phyloP scores from a whole-genome alignment of 2,113 vertebrate species.

The Mesocricetus auratus region DNA sequence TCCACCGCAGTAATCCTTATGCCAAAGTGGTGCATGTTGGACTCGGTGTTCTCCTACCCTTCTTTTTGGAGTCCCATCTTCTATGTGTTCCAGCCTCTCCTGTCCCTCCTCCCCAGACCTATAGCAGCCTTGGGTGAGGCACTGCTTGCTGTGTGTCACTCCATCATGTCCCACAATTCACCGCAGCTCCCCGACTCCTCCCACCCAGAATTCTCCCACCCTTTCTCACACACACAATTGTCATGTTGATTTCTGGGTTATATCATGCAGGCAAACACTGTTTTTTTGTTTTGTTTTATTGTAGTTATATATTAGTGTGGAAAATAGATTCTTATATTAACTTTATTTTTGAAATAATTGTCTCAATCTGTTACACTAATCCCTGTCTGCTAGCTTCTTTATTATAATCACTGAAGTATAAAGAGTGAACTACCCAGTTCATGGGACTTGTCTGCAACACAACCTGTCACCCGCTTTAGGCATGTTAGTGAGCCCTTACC shows the following conservation, averaged over 20 bases:
- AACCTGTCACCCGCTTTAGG: background rate
- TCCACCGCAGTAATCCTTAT: background rate
- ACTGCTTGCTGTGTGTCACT: too few species aligned
- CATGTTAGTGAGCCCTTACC: background rate
- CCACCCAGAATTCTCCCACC: background rate
- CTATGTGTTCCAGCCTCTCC: background rate
- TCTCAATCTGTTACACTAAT: background rate
- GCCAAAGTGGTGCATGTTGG: background rate
- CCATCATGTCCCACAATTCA: too few species aligned
- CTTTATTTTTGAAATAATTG: background rate
- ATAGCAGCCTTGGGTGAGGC: rapidly evolving
- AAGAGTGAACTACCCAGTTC: background rate
- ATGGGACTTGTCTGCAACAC: background rate
- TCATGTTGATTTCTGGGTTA: background rate
- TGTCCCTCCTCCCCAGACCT: background rate
- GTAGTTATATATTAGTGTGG: background rate
- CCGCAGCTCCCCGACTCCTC: background rate
- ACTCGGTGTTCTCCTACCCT: too few species aligned
- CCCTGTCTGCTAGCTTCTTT: background rate
- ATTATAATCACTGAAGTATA: background rate
- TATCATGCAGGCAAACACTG: background rate
- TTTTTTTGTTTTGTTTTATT: too few species aligned
- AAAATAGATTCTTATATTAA: background rate
- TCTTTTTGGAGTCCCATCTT: too few species aligned
- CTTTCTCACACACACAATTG: background rate